Base-by-base conservation (phyloP, 1,140 invertebrate genomes). In the Diabrotica virgifera region DNA sequence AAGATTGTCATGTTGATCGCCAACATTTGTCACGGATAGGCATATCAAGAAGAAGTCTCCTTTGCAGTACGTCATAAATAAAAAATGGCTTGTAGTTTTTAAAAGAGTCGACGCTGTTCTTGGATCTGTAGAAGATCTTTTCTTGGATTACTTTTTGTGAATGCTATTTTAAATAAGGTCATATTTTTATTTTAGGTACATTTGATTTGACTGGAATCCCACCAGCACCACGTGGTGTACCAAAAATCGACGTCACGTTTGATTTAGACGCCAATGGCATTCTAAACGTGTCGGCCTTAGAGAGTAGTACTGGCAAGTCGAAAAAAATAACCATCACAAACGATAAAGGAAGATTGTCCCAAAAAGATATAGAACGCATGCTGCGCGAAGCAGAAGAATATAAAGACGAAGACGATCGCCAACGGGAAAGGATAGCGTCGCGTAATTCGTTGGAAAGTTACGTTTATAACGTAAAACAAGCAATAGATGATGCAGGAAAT, bases 361-460 rank as follows among this genome's bases (percentile, higher is more conserved):
- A 81, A 59, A 80, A 79, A 36, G 84, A 85, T 50, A 84, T 84
- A 52, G 82, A 84, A 52, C 74, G 77, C 10, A 92, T 91, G 89
- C 74, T 89, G 8, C 77, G 83, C 0, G 89, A 91, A 52, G 89
- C 89, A 0, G 89, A 91, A 36, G 78, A 79, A 56, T 88, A 86
- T 72, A 82, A 82, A 53, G 80, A 80, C 8, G 84, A 86, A 71
- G 85, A 86, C 66, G 79, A 83, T 24, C 78, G 81, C 56, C 84
- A 86, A 69, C 77, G 80, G 10, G 81, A 86, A 38, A 80, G 85
- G 38, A 83, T 91, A 35, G 70, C 80, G 0, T 82, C 86, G 51
- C 86, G 88, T 67, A 92, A 92, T 74, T 79, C 82, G 59, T 76
- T 92, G 5, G 90, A 92, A 78, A 83, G 82, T 65, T 92, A 92